Evolutionary conservation across 1,140 invertebrate genomes (phyloP), one percentile per base, ranked within the genome.

Genomic region (Sinella curviseta): DNA sequence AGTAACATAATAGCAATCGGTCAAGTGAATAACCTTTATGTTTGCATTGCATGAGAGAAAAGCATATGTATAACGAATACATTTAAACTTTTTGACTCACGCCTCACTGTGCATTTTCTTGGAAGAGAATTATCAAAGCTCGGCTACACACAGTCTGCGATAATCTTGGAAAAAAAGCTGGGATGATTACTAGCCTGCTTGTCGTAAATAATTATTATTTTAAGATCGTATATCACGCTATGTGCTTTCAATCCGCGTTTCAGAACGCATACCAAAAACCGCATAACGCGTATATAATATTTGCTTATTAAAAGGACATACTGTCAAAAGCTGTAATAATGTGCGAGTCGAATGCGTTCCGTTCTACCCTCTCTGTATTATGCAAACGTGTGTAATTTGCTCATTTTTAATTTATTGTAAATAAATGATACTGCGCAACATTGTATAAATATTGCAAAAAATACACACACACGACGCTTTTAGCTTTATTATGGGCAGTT

Each of bases 1-100:
- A n/a, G n/a, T n/a, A n/a, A n/a, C n/a, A n/a, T n/a, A n/a, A n/a
- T n/a, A n/a, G 24, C 24, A 60, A 70, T 70, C 31, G n/a, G 8
- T 70, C 65, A 70, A 70, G 65, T 70, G 65, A 70, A 70, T 70
- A 70, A 70, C 65, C 65, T 70, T 70, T 16, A 16, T 26, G 57
- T 65, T 65, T 65, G 57, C 14, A 65, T 26, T 33, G 65, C 65
- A 70, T 70, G 65, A 70, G 65, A 70, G 65, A 70, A 33, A 30
- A 33, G n/a, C 26, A 33, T n/a, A 65, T 26, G 24, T 48, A 48
- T 12, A 8, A 48, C 8, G 20, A 48, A 48, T 20, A 48, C 39
- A 20, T 12, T 12, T 48, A 48, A 48, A n/a, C n/a, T n/a, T n/a
- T n/a, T n/a, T n/a, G n/a, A n/a, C n/a, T n/a, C n/a, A n/a, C n/a